phyloP scores from a whole-genome alignment of 1,140 invertebrate genomes.

The Oedothorax gibbosus region DNA sequence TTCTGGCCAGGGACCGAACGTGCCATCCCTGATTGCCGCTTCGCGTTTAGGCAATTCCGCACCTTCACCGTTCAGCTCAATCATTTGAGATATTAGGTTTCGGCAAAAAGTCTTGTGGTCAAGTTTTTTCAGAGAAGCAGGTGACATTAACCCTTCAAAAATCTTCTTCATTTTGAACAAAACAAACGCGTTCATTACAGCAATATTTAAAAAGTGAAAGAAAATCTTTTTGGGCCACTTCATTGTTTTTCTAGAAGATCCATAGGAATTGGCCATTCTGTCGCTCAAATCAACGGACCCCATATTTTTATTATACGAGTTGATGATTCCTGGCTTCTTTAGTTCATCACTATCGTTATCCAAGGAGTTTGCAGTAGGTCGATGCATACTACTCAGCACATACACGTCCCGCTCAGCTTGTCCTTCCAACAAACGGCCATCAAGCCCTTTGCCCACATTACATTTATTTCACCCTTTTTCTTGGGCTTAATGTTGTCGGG shows the following conservation, averaged over 20 bases:
- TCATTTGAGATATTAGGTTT: background rate
- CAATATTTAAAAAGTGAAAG: no score
- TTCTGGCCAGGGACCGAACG: background rate
- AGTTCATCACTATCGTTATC: background rate
- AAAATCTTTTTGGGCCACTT: constrained; percentile 1
- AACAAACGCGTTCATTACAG: background rate
- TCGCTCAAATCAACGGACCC: background rate
- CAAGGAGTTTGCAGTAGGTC: background rate
- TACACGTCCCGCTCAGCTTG: background rate
- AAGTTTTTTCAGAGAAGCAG: background rate
- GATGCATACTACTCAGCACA: background rate
- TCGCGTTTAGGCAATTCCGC: background rate
- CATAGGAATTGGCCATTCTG: constrained; percentile 15
- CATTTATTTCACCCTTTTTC: background rate
- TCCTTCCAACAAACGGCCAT: background rate
- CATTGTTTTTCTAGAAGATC: background rate
- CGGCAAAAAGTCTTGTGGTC: background rate
- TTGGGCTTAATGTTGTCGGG: background rate
- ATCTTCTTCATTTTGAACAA: background rate
- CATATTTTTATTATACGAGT: background rate
- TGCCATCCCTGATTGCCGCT: background rate
- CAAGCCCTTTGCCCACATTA: background rate
- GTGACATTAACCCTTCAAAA: background rate
- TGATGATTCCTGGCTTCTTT: background rate
- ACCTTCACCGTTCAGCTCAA: background rate